Percentiles rank a stretch among this genome's conserved stretches.
phyloP scores from a whole-genome alignment of 2,113 vertebrate genomes.

The Limanda limanda region DNA sequence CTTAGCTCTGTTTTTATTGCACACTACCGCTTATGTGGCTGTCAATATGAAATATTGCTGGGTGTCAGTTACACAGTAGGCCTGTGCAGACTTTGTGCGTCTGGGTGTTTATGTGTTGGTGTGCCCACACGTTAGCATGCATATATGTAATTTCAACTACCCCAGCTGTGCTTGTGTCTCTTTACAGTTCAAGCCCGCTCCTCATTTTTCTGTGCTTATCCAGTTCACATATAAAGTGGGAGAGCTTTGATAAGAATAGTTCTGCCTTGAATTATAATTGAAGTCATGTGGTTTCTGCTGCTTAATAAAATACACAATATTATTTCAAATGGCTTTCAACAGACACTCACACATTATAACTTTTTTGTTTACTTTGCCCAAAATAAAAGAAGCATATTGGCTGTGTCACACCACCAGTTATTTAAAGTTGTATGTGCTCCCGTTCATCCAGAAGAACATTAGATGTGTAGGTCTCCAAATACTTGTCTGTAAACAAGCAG shows the following conservation, averaged over 20 bases:
- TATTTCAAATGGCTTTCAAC: background rate
- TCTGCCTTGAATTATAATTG: background rate
- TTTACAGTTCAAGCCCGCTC: background rate
- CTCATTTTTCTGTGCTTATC: background rate
- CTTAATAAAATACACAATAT: background rate
- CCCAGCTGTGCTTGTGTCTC: constrained; percentile 33
- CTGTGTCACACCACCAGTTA: too few relatives aligned
- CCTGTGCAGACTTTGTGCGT: constrained; percentile 14
- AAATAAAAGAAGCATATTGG: too few relatives aligned
- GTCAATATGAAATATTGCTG: constrained; percentile 38
- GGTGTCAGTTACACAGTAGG: constrained; percentile 46
- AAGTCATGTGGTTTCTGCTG: background rate
- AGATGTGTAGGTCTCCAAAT: too few relatives aligned
- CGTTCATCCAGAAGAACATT: too few relatives aligned
- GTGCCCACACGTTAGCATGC: background rate
- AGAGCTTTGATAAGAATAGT: constrained; percentile 19
- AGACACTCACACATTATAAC: background rate
- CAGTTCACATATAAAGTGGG: background rate
- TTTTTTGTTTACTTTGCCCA: background rate
- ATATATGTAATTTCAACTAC: constrained; percentile 23
- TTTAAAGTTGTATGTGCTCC: too few relatives aligned
- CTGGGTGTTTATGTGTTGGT: constrained; percentile 14
- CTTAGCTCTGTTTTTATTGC: constrained; percentile 35
- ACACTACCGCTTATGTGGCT: constrained; percentile 20
- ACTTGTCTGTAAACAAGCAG: background rate